These are phyloP conservation scores for Drosophila mojavensis DNA, from an alignment of 1,140 invertebrate genomes.

Conservation along the genomic window DNA sequence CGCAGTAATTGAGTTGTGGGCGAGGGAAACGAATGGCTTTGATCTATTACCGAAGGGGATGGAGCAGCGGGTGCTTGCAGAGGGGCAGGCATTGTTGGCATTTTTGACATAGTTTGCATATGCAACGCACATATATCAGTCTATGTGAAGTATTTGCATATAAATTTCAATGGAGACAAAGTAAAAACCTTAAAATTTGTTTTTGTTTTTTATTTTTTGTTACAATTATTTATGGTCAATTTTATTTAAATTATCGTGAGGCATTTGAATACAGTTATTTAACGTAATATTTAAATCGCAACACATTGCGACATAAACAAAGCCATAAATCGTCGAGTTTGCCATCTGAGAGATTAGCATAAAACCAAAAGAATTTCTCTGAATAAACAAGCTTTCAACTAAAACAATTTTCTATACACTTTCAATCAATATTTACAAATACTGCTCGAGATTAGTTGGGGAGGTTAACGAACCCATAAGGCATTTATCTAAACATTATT, in stretches of 20 bases:
- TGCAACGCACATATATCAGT: slow-evolving; percentile 1
- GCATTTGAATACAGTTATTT: slow-evolving; percentile 32
- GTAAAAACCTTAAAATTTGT: slow-evolving; percentile 5
- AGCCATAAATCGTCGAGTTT: slow-evolving; percentile 35
- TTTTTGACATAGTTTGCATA: slow-evolving; percentile 68
- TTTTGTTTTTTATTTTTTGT: not conserved
- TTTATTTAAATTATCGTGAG: slow-evolving; percentile 36
- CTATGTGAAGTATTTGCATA: slow-evolving; percentile 33
- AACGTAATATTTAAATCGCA: slow-evolving; percentile 25
- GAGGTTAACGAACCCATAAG: slow-evolving; percentile 37
- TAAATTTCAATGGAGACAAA: slow-evolving; percentile 29
- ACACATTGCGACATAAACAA: slow-evolving; percentile 30
- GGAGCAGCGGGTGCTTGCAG: no score
- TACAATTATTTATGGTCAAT: slow-evolving; percentile 43
- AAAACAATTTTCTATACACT: slow-evolving; percentile 5
- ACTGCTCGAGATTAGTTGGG: not conserved
- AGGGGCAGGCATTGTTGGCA: not conserved
- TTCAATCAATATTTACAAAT: slow-evolving; percentile 40
- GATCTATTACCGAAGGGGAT: no score
- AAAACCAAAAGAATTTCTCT: not conserved
- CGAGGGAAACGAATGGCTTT: no score
- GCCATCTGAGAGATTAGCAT: slow-evolving; percentile 8
- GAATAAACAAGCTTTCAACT: slow-evolving; percentile 8
- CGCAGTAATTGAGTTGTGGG: no score
- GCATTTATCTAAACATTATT: slow-evolving; percentile 74